phyloP scores from a whole-genome alignment of 2,113 vertebrate species.

The Tetraodon nigroviridis region DNA sequence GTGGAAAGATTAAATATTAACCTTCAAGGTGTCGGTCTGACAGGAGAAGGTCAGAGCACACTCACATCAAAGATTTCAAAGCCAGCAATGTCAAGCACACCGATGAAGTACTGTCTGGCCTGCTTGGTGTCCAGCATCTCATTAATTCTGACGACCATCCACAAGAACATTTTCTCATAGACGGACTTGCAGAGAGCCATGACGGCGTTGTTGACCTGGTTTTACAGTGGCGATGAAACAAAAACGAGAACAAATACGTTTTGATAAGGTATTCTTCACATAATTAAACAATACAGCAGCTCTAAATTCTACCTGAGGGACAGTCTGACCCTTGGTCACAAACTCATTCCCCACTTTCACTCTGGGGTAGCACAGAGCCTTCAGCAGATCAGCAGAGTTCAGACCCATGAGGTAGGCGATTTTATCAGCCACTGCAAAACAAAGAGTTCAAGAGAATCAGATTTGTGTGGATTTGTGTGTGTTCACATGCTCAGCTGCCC shows the following conservation, averaged over 20 bases:
- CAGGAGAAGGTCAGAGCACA: background rate
- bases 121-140: constrained; percentile 74
- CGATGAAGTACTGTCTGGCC: constrained; percentile 69
- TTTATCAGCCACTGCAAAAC: constrained; percentile 73
- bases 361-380: constrained; percentile 74
- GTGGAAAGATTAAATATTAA: background rate
- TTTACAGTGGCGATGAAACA: constrained; percentile 9
- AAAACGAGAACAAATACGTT: background rate
- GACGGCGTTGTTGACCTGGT: constrained; percentile 69
- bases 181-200: constrained; percentile 72
- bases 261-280: no score
- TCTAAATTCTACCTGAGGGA: constrained; percentile 66
- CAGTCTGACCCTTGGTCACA: constrained; percentile 78
- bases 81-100: constrained; percentile 77
- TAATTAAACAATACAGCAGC: no score
- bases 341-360: constrained; percentile 78
- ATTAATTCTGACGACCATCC: constrained; percentile 75
- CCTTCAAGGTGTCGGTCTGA: background rate
- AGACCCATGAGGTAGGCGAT: constrained; percentile 74
- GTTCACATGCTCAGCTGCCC: background rate
- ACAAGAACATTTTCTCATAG: constrained; percentile 80
- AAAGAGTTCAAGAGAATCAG: background rate
- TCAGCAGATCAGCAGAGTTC: constrained; percentile 76
- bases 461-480: background rate
- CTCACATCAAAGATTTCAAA: constrained; percentile 80